phyloP scores from a whole-genome alignment of 2,888 invertebrate genomes.

The Volucella bombylans region DNA sequence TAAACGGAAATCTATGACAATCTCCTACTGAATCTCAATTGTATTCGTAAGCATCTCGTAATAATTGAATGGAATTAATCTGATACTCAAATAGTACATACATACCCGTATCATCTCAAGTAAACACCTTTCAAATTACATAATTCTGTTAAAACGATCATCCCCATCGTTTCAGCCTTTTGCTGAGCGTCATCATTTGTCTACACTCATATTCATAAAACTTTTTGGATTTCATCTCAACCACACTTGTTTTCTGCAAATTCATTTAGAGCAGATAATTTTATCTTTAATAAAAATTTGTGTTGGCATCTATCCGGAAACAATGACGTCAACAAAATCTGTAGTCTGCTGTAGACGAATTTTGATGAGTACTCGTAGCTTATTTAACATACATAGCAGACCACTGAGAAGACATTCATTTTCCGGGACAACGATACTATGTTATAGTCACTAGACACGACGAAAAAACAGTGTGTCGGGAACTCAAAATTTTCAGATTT shows the following conservation, averaged over 20 bases:
- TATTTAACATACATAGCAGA: constrained; percentile 27
- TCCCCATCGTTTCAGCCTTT: no score
- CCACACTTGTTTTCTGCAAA: neutral
- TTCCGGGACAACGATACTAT: constrained; percentile 29
- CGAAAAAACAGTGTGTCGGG: constrained; percentile 17
- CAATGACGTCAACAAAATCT: constrained; percentile 51
- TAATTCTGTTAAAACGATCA: no score
- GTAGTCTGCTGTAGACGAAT: constrained; percentile 4
- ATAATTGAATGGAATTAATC: no score
- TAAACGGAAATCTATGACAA: no score
- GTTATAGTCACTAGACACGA: constrained; percentile 17
- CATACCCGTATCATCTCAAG: no score
- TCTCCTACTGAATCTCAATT: no score
- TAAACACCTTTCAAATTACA: no score
- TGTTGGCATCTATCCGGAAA: constrained; percentile 62
- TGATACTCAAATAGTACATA: no score
- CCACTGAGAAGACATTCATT: constrained; percentile 36
- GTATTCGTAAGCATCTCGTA: no score
- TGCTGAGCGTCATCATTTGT: no score
- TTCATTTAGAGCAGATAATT: constrained; percentile 53
- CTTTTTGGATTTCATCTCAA: no score
- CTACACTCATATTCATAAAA: no score
- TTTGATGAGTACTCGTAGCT: neutral
- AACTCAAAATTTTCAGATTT: constrained; percentile 13
- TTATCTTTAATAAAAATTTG: constrained; percentile 45